Evolutionary conservation across 53 echinoderm and acorn worm species (phyloP), one percentile per base, ranked within the genome.

Genomic region (Hippasteria phrygiana): DNA sequence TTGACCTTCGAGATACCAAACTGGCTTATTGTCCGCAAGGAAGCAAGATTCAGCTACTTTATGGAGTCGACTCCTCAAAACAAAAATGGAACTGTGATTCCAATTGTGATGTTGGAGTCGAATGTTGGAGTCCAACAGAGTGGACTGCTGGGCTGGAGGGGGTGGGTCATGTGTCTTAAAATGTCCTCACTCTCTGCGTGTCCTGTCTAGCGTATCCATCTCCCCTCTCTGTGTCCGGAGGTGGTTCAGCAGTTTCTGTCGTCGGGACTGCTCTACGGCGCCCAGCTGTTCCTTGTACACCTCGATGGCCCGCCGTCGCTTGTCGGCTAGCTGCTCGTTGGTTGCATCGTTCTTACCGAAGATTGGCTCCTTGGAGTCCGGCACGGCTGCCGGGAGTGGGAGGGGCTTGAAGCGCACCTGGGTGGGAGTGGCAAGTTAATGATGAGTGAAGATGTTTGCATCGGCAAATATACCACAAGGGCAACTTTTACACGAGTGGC

Each of bases 371-470:
- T 93, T 95, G 18, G 98, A 97, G 87, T 97, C 98, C 10, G 98
- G 85, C 16, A 97, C 95, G 5, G 94, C 95, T 7, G 93, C 94
- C 9, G 98, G 98, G 14, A 97, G 71, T 6, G 98, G 98, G 40
- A 97, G 98, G 10, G 98, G 98, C 87, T 97, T 97, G 65, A 97
- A 97, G 22, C 97, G 97, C 26, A 97, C 95, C 97, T 97, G 70
- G 10, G 48, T 11, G 5, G 0, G 37, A 37, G 37, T 28, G 12
- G 3, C 34, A 18, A 37, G 34, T 16, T 11, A 14, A n/a, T 64
- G 2, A 64, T 28, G 17, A 18, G 39, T 71, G 37, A 4, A 38
- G 3, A 38, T 16, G 5, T 13, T n/a, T n/a, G n/a, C n/a, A n/a
- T n/a, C n/a, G n/a, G n/a, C n/a, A n/a, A n/a, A n/a, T n/a, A n/a